Evolutionary conservation across 2,797 vertebrate species (phyloP).

Genomic region (Hoplostethus atlanticus): DNA sequence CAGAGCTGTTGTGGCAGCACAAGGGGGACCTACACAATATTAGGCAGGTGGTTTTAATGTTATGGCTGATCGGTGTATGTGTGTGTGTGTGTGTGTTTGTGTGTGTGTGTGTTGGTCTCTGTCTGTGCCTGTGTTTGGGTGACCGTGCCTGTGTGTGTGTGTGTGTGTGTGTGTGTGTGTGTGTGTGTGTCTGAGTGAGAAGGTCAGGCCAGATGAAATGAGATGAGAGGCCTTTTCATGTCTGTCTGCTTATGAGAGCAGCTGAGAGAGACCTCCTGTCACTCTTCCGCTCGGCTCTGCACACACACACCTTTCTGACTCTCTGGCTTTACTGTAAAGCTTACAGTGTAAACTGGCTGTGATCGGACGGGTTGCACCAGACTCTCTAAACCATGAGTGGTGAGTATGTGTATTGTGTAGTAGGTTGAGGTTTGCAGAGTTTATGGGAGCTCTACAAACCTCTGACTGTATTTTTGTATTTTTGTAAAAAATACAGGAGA

Average conservation of each 20-base stretch:
- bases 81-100: not conserved
- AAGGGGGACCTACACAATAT: too few species aligned
- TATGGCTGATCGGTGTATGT: too few species aligned
- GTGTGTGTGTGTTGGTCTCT: constrained; percentile 5
- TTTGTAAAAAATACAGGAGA: not conserved
- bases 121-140: constrained; percentile 6
- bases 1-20: too few species aligned
- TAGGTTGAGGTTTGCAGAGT: not conserved
- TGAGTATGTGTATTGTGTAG: constrained; percentile 65
- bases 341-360: constrained; percentile 28
- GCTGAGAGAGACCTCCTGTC: constrained; percentile 42
- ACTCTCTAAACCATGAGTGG: constrained; percentile 77
- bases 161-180: constrained; percentile 13
- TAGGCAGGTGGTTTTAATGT: too few species aligned
- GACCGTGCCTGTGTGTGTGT: not conserved
- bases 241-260: constrained; percentile 67
- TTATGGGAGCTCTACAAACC: too few species aligned
- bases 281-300: constrained; percentile 35
- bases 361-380: constrained; percentile 32
- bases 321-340: constrained; percentile 16
- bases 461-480: not conserved
- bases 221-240: constrained; percentile 77
- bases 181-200: constrained; percentile 49
- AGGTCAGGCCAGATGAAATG: constrained; percentile 75
- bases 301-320: constrained; percentile 20